Base-by-base conservation (phyloP, 2,888 invertebrate genomes). In the Metellina segmentata region DNA sequence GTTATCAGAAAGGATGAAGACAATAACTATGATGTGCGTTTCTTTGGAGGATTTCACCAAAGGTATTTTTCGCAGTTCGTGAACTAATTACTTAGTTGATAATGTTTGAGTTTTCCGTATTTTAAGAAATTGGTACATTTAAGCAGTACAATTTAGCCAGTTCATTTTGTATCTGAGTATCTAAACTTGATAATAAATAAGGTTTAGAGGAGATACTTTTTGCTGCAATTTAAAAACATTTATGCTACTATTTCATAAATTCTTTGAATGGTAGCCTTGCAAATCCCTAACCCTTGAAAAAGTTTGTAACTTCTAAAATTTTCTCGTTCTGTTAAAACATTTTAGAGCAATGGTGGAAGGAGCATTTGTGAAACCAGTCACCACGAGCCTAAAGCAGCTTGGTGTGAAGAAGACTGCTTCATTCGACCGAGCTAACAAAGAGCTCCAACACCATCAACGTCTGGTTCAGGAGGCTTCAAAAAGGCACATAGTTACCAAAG, bases 21-120 rank as follows among this genome's bases (percentile, higher is more conserved):
- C 19, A 95, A 96, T 13, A 96, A 96, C 93, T 97, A 96, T 94
- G 97, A 98, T 94, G 97, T 98, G 0, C 95, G 97, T 77, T 97
- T 97, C 95, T 98, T 98, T 94, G 97, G 98, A 6, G 96, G 96
- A 8, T 96, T 96, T 94, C 97, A 97, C 94, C 96, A 95, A 93
- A 94, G 95, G 94, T 95, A 89, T 69, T 2, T 16, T 34, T 34
- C 34, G 34, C 34, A n/a, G 9, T 19, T 72, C 9, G 6, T 9
- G 0, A 19, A 69, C 5, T 69, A 1, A 69, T 69, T 16, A 69
- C 1, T 69, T 34, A 1, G 0, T 61, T 61, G 61, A 61, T 6
- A 8, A 8, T 61, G 9, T 16, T 61, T 61, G 61, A 9, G 16
- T 61, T 16, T 34, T 34, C 34, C 4, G 1, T 34, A 34, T 34